These are phyloP conservation scores for Leptinotarsa texana DNA, from an alignment of 1,140 invertebrate genomes.

Conservation along the genomic window DNA sequence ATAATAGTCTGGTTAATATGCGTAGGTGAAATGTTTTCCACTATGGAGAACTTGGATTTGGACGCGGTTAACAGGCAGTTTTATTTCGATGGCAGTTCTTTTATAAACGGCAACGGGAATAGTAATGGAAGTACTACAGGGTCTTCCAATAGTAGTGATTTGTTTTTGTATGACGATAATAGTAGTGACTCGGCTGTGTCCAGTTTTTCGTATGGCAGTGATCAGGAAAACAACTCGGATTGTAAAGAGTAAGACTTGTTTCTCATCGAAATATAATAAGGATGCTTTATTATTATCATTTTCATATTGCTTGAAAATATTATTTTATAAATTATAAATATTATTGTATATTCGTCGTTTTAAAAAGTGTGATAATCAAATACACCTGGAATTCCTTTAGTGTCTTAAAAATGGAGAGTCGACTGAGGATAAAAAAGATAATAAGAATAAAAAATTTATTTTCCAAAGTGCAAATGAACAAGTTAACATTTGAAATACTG, in stretches of 20 bases:
- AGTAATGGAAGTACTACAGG: slow-evolving; percentile 50
- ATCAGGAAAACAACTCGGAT: slow-evolving; percentile 61
- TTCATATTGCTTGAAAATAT: neutral
- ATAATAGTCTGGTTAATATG: neutral
- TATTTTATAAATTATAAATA: neutral
- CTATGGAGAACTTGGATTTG: slow-evolving; percentile 61
- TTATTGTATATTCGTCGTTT: neutral
- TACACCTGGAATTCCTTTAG: too few species aligned
- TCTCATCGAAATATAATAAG: neutral
- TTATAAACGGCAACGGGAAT: slow-evolving; percentile 49
- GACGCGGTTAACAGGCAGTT: slow-evolving; percentile 61
- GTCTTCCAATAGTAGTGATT: slow-evolving; percentile 55
- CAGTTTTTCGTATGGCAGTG: slow-evolving; percentile 60
- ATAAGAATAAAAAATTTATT: too few species aligned
- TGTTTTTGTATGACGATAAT: slow-evolving; percentile 61
- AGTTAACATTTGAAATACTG: too few species aligned
- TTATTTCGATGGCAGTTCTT: slow-evolving; percentile 60
- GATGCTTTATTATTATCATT: neutral
- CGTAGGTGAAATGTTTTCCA: slow-evolving; percentile 29
- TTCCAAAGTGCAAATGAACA: too few species aligned
- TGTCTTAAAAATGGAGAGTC: too few species aligned
- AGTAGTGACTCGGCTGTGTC: slow-evolving; percentile 60
- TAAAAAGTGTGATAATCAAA: neutral
- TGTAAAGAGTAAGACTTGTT: slow-evolving; percentile 52
- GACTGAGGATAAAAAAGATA: too few species aligned